Evolutionary conservation across 2,888 invertebrate species (phyloP), one percentile per base, ranked within the genome.

Genomic region (Macroteleia sp.): DNA sequence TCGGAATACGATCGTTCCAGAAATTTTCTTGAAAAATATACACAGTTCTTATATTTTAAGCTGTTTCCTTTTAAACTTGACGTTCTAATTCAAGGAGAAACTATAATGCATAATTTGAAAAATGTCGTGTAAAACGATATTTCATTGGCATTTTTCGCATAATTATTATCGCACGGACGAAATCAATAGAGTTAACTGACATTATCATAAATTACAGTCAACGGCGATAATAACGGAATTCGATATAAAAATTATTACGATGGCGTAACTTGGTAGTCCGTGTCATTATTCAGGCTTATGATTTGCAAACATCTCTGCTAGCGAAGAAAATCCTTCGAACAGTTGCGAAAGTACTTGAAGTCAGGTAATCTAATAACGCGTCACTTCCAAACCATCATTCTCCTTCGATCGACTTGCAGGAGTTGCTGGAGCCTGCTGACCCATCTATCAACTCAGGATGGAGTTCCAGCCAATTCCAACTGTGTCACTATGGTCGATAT

Each of bases 371-470:
- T 76, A 76, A 76, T 75, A 75, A 70, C 78, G 71, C 67, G 79
- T 79, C 79, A 79, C 75, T 75, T 75, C 75, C 56, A 46, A 57
- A 69, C 66, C 79, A 79, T 79, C 71, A 71, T 62, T 79, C 75
- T 75, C 67, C n/a, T n/a, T n/a, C n/a, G n/a, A n/a, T n/a, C n/a
- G n/a, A n/a, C n/a, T n/a, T n/a, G n/a, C n/a, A n/a, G n/a, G n/a
- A n/a, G n/a, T n/a, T n/a, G n/a, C n/a, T n/a, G n/a, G n/a, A n/a
- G n/a, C n/a, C n/a, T n/a, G n/a, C n/a, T n/a, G n/a, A n/a, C n/a
- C n/a, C n/a, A n/a, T n/a, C n/a, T n/a, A n/a, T n/a, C n/a, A n/a
- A n/a, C n/a, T n/a, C n/a, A n/a, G n/a, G n/a, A n/a, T n/a, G n/a
- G n/a, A n/a, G n/a, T n/a, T n/a, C n/a, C n/a, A n/a, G n/a, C n/a